A percentile compares a stretch with the other conserved stretches of the same genome.
Evolutionary conservation across 1,140 invertebrate genomes (phyloP).

Genomic region (Papilio helenus): DNA sequence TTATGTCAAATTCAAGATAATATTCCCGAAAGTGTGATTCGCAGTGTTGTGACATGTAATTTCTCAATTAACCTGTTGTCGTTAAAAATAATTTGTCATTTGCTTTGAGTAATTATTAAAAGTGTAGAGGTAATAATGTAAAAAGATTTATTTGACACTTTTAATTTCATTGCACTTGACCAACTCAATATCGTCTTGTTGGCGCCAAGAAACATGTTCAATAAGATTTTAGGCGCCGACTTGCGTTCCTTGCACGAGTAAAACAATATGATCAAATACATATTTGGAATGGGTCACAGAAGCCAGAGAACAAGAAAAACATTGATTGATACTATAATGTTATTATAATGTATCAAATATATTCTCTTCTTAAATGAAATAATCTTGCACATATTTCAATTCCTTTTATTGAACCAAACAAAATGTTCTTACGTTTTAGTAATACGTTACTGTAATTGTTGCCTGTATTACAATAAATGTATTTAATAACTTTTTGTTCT

Average conservation of each 20-base stretch:
- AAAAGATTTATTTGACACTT: neutral
- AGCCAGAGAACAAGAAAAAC: neutral
- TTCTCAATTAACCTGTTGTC: neutral
- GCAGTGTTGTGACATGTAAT: neutral
- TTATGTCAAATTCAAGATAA: neutral
- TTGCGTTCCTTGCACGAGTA: neutral
- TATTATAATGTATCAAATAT: too few species aligned
- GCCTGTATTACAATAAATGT: neutral
- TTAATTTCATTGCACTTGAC: conserved; percentile 10
- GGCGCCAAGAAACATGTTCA: conserved; percentile 9
- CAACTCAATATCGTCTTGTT: conserved; percentile 13
- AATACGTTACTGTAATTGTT: neutral
- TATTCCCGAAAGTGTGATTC: neutral
- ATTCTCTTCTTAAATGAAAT: neutral
- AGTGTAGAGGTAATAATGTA: neutral
- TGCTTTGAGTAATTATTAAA: neutral
- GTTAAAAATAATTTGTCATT: neutral
- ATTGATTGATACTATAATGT: neutral
- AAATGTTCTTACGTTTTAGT: neutral
- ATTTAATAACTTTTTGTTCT: conserved; percentile 1
- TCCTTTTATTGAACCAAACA: neutral
- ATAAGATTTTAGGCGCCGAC: conserved; percentile 9
- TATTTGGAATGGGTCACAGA: neutral
- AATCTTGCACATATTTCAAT: neutral
- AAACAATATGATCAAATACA: conserved; percentile 24